Conservation (phyloP, 2,888 invertebrate species). For the Tryphoninae sp. region DNA sequence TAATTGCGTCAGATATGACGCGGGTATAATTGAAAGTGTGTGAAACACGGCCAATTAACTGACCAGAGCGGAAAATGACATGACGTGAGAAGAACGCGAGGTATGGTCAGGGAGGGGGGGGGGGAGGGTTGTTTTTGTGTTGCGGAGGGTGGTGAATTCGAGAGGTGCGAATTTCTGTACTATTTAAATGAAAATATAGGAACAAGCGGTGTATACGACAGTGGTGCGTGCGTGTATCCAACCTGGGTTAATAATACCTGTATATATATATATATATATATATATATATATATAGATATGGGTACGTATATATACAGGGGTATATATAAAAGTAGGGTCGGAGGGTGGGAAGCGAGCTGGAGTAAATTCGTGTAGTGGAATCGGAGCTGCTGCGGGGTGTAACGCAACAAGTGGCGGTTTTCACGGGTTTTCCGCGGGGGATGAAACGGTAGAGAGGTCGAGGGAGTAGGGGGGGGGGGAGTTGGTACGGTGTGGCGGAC, state of each 20-base stretch:
- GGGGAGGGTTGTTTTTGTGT: constrained; percentile 1
- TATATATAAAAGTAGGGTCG: constrained; percentile 2
- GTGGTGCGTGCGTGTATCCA: constrained; percentile 9
- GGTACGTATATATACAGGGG: background rate
- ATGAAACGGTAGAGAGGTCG: constrained; percentile 52
- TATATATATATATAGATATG: constrained; percentile 6
- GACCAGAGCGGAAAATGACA: constrained; percentile 39
- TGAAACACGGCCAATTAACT: constrained; percentile 34
- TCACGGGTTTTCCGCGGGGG: constrained; percentile 80
- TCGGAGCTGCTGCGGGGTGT: constrained; percentile 66
- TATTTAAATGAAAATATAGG: constrained; percentile 60
- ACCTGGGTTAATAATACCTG: constrained; percentile 41
- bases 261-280: constrained; percentile 19
- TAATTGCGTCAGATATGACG: background rate
- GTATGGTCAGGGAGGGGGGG: background rate
- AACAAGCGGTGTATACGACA: constrained; percentile 41
- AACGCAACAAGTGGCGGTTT: constrained; percentile 81
- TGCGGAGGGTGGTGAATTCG: constrained; percentile 24
- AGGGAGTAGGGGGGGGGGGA: constrained; percentile 16
- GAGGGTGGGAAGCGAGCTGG: constrained; percentile 46
- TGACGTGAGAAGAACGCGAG: constrained; percentile 12
- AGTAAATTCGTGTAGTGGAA: constrained; percentile 63
- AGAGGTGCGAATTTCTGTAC: constrained; percentile 59
- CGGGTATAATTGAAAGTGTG: background rate
- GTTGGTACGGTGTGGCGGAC: constrained; percentile 50